Conservation (phyloP, 1,140 invertebrate species). For the Panulirus ornatus region DNA sequence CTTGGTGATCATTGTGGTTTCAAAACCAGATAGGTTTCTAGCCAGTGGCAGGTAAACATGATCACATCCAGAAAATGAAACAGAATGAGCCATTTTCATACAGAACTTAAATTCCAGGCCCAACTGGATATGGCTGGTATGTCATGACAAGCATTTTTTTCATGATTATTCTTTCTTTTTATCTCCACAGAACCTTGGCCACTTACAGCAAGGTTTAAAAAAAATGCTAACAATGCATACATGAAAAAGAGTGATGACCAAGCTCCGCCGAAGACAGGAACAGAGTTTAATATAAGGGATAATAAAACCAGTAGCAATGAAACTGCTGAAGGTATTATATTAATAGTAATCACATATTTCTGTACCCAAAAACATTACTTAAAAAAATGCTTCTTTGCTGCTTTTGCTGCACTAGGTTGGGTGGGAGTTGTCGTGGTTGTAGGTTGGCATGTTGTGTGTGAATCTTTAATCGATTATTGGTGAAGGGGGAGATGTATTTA, state of each 20-base stretch:
- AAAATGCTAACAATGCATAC: conserved; percentile 16
- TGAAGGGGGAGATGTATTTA: neutral
- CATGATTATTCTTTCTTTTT: conserved; percentile 15
- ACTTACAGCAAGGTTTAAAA: conserved; percentile 28
- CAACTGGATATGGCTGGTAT: too few species aligned
- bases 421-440: neutral
- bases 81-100: too few species aligned
- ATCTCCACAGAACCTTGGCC: conserved; percentile 46
- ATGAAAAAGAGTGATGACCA: conserved; percentile 37
- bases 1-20: too few species aligned
- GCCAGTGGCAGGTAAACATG: too few species aligned
- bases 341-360: conserved; percentile 22
- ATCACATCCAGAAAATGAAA: too few species aligned
- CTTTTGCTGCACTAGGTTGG: conserved; percentile 5
- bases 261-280: conserved; percentile 23
- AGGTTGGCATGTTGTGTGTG: neutral
- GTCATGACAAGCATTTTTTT: neutral
- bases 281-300: conserved; percentile 25
- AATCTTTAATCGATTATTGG: neutral
- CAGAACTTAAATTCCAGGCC: too few species aligned
- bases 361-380: neutral
- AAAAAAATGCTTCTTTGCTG: conserved; percentile 8
- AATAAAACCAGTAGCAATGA: conserved; percentile 34
- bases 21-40: too few species aligned
- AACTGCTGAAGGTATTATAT: conserved; percentile 25